phyloP scores from a whole-genome alignment of 2,797 vertebrate species.

The Protonibea diacanthus region DNA sequence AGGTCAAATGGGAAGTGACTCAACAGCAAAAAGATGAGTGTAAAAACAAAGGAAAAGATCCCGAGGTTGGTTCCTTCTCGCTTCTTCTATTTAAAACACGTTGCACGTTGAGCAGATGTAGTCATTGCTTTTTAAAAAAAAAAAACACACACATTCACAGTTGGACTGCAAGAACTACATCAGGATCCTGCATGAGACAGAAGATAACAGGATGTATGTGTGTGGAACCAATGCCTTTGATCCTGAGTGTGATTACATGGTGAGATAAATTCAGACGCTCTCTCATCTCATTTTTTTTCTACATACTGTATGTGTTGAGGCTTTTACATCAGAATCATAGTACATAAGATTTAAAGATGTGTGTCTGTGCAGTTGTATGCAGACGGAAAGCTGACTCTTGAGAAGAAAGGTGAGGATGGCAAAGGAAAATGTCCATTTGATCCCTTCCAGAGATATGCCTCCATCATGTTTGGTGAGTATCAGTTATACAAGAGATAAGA shows the following conservation, averaged over 20 bases:
- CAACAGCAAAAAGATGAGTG: conserved; percentile 69
- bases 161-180: conserved; percentile 88
- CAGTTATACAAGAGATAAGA: neutral
- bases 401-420: conserved; percentile 77
- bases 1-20: conserved; percentile 84
- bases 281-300: neutral
- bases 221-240: conserved; percentile 89
- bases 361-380: conserved; percentile 76
- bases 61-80: conserved; percentile 67
- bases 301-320: neutral
- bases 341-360: neutral
- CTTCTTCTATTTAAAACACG: neutral
- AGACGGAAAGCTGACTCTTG: conserved; percentile 74
- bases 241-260: conserved; percentile 86
- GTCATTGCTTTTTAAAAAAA: conserved; percentile 15
- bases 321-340: neutral
- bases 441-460: conserved; percentile 84
- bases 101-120: neutral
- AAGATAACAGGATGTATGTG: conserved; percentile 80
- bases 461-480: conserved; percentile 85
- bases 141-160: conserved; percentile 67
- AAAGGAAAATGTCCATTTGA: conserved; percentile 89
- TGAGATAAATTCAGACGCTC: conserved; percentile 66
- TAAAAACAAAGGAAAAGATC: conserved; percentile 80
- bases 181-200: conserved; percentile 80